Evolutionary conservation across 2,888 invertebrate species (phyloP).

Genomic region (Leptopilina myrica): DNA sequence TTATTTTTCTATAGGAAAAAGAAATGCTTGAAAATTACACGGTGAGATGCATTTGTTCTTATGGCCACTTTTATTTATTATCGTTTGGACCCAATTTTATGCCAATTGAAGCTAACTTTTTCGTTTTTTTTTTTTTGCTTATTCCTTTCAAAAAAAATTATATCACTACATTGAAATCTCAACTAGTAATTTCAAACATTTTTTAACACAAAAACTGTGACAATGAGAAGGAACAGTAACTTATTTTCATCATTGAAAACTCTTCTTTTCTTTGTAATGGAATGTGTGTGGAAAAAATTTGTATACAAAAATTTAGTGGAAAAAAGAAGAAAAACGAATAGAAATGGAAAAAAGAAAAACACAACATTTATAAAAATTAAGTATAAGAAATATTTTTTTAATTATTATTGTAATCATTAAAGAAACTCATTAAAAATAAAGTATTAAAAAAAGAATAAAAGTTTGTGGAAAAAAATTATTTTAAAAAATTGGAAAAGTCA

Average conservation of each 20-base stretch:
- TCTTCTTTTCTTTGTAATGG: background rate
- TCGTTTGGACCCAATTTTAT: conserved; percentile 23
- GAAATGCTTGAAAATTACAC: conserved; percentile 4
- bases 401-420: too few species aligned
- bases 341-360: background rate
- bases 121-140: background rate
- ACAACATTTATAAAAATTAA: background rate
- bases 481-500: too few species aligned
- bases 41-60: conserved; percentile 10
- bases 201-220: conserved; percentile 7
- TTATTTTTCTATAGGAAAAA: background rate
- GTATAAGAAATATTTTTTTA: too few species aligned
- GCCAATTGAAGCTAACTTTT: conserved; percentile 19
- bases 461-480: too few species aligned
- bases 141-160: background rate
- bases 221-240: background rate
- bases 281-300: background rate
- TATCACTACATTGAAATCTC: background rate
- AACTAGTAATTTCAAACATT: conserved; percentile 29
- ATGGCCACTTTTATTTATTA: background rate
- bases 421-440: too few species aligned
- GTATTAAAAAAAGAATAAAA: too few species aligned
- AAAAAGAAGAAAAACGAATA: too few species aligned
- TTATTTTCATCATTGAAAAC: background rate
- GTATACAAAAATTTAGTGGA: too few species aligned